Conservation (phyloP, 2,113 vertebrate species). For the Chlorodrepanis virens region DNA sequence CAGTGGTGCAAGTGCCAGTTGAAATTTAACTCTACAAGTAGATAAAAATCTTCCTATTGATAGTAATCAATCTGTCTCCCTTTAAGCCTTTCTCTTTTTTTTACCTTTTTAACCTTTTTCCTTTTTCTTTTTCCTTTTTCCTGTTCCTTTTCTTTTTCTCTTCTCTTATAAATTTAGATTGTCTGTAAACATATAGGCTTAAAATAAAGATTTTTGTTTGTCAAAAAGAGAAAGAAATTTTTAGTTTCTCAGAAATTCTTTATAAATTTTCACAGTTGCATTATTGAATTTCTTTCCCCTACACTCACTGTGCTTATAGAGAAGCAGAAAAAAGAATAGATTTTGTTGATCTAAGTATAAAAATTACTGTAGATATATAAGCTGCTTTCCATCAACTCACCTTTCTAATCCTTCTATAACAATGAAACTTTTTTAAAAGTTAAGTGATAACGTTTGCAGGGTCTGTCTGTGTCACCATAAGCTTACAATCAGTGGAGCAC, state of each 20-base stretch:
- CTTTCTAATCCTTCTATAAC: neutral
- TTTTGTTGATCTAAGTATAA: neutral
- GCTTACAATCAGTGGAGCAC: neutral
- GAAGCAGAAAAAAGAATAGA: neutral
- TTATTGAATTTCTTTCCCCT: neutral
- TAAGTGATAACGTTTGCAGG: neutral
- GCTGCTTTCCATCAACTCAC: neutral
- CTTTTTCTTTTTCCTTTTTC: accelerated
- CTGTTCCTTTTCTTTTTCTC: accelerated
- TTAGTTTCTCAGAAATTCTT: neutral
- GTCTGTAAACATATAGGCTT: neutral
- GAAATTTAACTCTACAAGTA: neutral
- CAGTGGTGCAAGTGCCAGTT: neutral
- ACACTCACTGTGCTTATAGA: neutral
- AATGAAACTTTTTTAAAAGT: neutral
- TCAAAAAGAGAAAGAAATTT: neutral
- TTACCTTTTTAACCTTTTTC: neutral
- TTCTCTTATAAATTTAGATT: neutral
- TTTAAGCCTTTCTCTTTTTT: neutral
- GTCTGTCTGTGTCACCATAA: neutral
- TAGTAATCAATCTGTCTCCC: neutral
- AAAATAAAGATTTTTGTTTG: neutral
- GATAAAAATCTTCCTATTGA: neutral
- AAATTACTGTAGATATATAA: neutral
- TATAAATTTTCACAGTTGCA: neutral